A percentile compares a stretch with the other conserved stretches of the same genome.
Evolutionary conservation across 2,888 invertebrate species (phyloP).

Genomic region (Stenotaenia linearis): DNA sequence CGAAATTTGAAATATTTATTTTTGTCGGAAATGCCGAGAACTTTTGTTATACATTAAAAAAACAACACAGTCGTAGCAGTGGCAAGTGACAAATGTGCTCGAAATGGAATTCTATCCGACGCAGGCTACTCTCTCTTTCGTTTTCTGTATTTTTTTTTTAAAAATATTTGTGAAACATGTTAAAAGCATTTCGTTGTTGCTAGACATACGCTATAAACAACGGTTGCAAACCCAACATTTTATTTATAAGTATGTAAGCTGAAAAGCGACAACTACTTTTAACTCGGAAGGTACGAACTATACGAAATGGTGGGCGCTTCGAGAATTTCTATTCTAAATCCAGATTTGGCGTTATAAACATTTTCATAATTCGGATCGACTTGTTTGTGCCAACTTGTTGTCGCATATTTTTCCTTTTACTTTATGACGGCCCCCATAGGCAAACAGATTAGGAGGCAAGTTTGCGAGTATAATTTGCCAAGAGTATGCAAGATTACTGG

Average conservation of each 20-base stretch:
- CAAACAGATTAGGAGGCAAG: not conserved
- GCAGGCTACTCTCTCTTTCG: not conserved
- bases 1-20: slow-evolving; percentile 6
- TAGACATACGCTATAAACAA: slow-evolving; percentile 14
- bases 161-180: slow-evolving; percentile 9
- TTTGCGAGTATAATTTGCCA: not conserved
- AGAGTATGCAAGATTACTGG: not conserved
- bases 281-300: not conserved
- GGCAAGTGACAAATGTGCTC: slow-evolving; percentile 7
- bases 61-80: not conserved
- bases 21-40: not conserved
- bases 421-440: not conserved
- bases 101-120: slow-evolving; percentile 11
- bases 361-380: not conserved
- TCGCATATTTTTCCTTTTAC: not conserved
- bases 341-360: not conserved
- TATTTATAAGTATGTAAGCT: slow-evolving; percentile 7
- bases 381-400: not conserved
- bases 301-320: not conserved
- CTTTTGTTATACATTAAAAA: slow-evolving; percentile 24
- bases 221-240: not conserved
- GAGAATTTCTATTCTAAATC: not conserved
- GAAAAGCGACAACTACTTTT: not conserved
- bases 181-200: slow-evolving; percentile 24
- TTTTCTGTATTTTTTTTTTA: not conserved